phyloP scores from a whole-genome alignment of 1,140 invertebrate species.

The Tetragonula clypearis region DNA sequence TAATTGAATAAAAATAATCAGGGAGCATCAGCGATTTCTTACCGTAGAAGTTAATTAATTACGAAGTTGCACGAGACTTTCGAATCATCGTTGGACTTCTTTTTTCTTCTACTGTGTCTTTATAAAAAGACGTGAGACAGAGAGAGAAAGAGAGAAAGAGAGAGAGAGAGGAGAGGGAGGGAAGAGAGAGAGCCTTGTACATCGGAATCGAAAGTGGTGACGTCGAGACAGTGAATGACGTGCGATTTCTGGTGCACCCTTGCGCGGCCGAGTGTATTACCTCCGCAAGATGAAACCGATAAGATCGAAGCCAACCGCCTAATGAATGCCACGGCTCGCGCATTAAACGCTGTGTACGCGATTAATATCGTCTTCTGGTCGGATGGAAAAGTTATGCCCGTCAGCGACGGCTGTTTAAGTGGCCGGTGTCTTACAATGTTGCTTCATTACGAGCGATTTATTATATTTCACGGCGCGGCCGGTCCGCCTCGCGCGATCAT shows the following conservation, averaged over 20 bases:
- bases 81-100: not conserved
- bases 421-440: slow-evolving; percentile 18
- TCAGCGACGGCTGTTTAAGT: slow-evolving; percentile 6
- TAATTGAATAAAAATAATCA: not conserved
- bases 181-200: no score
- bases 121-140: no score
- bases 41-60: no score
- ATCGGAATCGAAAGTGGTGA: not conserved
- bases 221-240: not conserved
- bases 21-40: no score
- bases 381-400: slow-evolving; percentile 23
- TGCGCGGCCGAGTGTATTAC: not conserved
- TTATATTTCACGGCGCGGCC: not conserved
- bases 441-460: slow-evolving; percentile 20
- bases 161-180: no score
- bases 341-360: slow-evolving; percentile 19
- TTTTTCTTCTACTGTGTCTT: not conserved
- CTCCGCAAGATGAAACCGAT: slow-evolving; percentile 11
- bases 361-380: slow-evolving; percentile 20
- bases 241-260: slow-evolving; percentile 4
- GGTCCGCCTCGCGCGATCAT: slow-evolving; percentile 13
- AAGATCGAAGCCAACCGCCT: slow-evolving; percentile 31
- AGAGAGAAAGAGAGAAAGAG: no score
- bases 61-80: not conserved
- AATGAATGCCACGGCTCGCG: slow-evolving; percentile 24